Base-by-base conservation (phyloP, 2,113 vertebrate genomes). In the Hippocampus mohnikei region DNA sequence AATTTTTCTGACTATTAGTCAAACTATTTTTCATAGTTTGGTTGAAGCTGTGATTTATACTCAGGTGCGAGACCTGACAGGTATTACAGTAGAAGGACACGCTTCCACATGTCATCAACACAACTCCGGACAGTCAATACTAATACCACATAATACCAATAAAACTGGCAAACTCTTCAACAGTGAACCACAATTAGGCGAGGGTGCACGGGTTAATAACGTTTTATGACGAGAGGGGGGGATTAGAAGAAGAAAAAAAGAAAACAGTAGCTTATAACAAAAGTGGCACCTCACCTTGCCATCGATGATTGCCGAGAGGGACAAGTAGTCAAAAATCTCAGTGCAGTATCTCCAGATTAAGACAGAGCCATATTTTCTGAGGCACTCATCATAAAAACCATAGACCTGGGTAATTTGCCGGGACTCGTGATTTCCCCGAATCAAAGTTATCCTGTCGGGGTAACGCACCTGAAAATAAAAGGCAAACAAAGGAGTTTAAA, bases 331-430 rank as follows among this genome's bases (percentile, higher is more conserved):
- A 2, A 98, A 98, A 83, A 96, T 98, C 92, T 98, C 96, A 0
- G 96, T 98, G 92, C 96, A 98, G 90, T 98, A 98, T 71, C 96
- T 86, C 96, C 96, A 98, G 11, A 98, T 96, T 0, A 96, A 97
- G 80, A 98, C 95, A 0, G 96, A 98, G 82, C 96, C 96, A 0
- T 98, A 98, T 59, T 98, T 98, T 65, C 96, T 93, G 71, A 98
- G 91, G 56, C 96, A 98, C 90, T 98, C 96, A 0, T 98, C 96
- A 1, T 98, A 98, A 87, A 98, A 98, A 44, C 96, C 96, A 0
- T 98, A 98, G 0, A 98, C 96, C 77, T 98, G 96, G 1, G 96
- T 98, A 87, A 98, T 98, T 85, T 98, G 96, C 2, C 96, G 91
- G 53, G 95, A 96, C 89, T 96, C 96, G 0, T 98, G 96, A 86